Evolutionary conservation across 2,888 invertebrate genomes (phyloP), one percentile per base, ranked within the genome.

Genomic region (Caenorhabditis macrosperma): DNA sequence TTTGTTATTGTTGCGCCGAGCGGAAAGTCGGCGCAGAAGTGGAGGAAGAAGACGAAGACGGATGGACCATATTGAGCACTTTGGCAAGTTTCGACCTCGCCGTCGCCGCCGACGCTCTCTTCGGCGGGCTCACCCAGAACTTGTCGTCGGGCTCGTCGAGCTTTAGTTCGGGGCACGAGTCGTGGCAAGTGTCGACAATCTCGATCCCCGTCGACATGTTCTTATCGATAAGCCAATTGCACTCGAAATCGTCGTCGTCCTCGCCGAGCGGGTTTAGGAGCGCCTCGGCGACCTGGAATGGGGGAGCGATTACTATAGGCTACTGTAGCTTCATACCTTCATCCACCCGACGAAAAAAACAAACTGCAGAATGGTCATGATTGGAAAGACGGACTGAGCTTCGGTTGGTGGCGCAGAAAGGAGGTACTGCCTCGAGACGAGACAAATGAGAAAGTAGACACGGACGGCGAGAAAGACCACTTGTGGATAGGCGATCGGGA

Each of bases 211-310:
- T 78, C 3, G 82, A 66, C 59, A 82, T 82, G 44, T 82, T 82
- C 61, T 80, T 79, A 22, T 82, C 82, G 48, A 82, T 82, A 10
- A 82, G 57, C 55, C 64, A 68, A 38, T 82, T 79, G 38, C 75
- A 78, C 44, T 88, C 68, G 50, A n/a, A n/a, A n/a, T n/a, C n/a
- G n/a, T n/a, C n/a, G n/a, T 69, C 68, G 10, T 69, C 87, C 54
- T 86, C 86, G 22, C 87, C 87, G 17, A 87, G 60, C 1, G 87
- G 87, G 46, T 88, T 88, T 15, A 87, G 81, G 30, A 87, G 68
- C 6, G 86, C 85, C 48, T 88, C 87, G 9, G 87, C 87, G 12
- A 87, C 72, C 72, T 72, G 30, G 7, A 72, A 85, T n/a, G n/a
- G n/a, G n/a, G n/a, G n/a, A n/a, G n/a, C n/a, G n/a, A n/a, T n/a